These are phyloP conservation scores for Caenorhabditis inopinata DNA, from an alignment of 1,140 invertebrate species.

Conservation along the genomic window DNA sequence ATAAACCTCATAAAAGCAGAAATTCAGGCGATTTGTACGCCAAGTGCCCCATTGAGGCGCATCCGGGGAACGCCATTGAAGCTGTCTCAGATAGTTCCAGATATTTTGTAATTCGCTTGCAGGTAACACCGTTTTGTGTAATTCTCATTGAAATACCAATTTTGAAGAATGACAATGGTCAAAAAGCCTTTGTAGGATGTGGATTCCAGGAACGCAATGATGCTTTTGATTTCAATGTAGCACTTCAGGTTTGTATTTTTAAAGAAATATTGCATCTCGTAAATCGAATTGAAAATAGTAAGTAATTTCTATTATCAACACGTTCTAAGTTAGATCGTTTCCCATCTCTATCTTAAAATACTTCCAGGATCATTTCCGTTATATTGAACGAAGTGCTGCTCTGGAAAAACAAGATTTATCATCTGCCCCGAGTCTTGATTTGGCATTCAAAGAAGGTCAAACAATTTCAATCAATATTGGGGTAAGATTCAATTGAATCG, in stretches of 20 bases:
- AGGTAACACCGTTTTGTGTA: conserved; percentile 65
- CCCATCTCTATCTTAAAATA: no score
- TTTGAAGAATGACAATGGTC: conserved; percentile 70
- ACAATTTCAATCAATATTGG: conserved; percentile 66
- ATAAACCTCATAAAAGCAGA: conserved; percentile 75
- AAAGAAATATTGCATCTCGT: background rate
- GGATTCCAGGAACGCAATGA: conserved; percentile 96
- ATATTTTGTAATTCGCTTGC: conserved; percentile 94
- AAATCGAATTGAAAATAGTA: background rate
- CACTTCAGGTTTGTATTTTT: conserved; percentile 74
- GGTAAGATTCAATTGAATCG: conserved; percentile 43
- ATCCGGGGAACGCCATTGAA: conserved; percentile 90
- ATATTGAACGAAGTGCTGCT: conserved; percentile 58
- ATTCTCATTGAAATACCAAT: background rate
- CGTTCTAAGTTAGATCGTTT: no score
- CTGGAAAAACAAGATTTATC: conserved; percentile 41
- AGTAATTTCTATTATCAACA: no score
- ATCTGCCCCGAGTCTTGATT: conserved; percentile 56
- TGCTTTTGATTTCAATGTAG: conserved; percentile 98
- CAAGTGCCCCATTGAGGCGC: conserved; percentile 92
- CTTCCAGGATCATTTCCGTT: conserved; percentile 62
- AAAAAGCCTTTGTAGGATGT: conserved; percentile 92
- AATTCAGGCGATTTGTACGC: conserved; percentile 84
- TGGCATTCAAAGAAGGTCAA: conserved; percentile 65
- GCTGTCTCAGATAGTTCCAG: conserved; percentile 93